Base-by-base conservation (phyloP, 92 coral and sea anemone genomes). In the Epizoanthus scotinus region DNA sequence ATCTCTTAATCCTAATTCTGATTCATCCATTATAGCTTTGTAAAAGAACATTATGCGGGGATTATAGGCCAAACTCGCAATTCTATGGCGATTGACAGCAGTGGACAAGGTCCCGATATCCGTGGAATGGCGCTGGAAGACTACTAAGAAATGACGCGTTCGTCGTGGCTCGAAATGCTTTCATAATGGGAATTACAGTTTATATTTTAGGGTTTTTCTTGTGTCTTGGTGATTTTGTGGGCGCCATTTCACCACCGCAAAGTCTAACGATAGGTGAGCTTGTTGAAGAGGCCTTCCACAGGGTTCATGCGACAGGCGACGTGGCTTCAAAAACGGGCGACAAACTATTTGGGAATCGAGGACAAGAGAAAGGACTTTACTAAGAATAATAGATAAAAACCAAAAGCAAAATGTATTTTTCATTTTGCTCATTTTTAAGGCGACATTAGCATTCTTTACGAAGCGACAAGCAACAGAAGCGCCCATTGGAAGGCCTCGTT, bases 241-340 rank as follows among this genome's bases (percentile, higher is more conserved):
- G 55, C 3, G 73, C 53, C 24, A 54, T n/a, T 25, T 17, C 0
- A 71, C 42, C 78, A 28, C 42, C 69, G n/a, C 21, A 52, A 24
- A 6, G 18, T 24, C 77, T 71, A 17, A 71, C 63, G 29, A 71
- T 71, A 21, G 78, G 78, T 71, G 18, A 71, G 78, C 20, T 67
- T 20, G n/a, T 18, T 65, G n/a, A n/a, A n/a, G n/a, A n/a, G n/a
- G n/a, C n/a, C n/a, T n/a, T n/a, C n/a, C n/a, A n/a, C n/a, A n/a
- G n/a, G n/a, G n/a, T n/a, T n/a, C n/a, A n/a, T n/a, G n/a, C n/a
- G n/a, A n/a, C n/a, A n/a, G n/a, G n/a, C n/a, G n/a, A n/a, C n/a
- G n/a, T n/a, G n/a, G n/a, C n/a, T n/a, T n/a, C n/a, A n/a, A n/a
- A n/a, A n/a, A n/a, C n/a, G n/a, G n/a, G n/a, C n/a, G n/a, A n/a